phyloP scores from a whole-genome alignment of 2,113 vertebrate genomes.

The Brachyhypopomus occidentalis region DNA sequence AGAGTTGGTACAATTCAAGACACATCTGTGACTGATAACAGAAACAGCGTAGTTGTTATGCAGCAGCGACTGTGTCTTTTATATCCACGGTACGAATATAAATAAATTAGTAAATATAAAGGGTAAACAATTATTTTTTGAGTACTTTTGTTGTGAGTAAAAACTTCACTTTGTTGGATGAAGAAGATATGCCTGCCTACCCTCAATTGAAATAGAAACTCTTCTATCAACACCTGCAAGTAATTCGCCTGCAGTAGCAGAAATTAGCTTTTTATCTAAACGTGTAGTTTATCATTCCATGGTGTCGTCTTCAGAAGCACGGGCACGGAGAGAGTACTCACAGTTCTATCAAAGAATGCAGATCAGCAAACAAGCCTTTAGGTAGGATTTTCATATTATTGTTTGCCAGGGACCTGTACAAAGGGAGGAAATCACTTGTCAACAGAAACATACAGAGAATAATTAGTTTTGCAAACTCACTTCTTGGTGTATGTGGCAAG shows the following conservation, averaged over 20 bases:
- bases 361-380: constrained; percentile 88
- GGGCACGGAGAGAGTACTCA: constrained; percentile 75
- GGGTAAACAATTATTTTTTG: too few species aligned
- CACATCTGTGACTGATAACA: not conserved
- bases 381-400: constrained; percentile 91
- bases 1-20: not conserved
- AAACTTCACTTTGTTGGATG: not conserved
- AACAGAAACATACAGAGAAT: constrained; percentile 38
- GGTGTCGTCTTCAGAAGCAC: not conserved
- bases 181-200: not conserved
- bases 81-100: too few species aligned
- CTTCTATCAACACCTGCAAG: not conserved
- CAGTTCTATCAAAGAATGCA: constrained; percentile 96
- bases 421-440: constrained; percentile 54
- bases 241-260: not conserved
- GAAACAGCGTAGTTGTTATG: not conserved
- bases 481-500: not conserved
- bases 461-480: not conserved
- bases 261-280: not conserved
- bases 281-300: not conserved
- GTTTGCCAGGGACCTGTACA: constrained; percentile 90
- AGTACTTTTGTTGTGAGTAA: not conserved
- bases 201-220: not conserved
- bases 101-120: too few species aligned
- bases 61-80: too few species aligned